These are phyloP conservation scores for Cossypha dichroa DNA, from an alignment of 2,797 vertebrate species.

Conservation along the genomic window DNA sequence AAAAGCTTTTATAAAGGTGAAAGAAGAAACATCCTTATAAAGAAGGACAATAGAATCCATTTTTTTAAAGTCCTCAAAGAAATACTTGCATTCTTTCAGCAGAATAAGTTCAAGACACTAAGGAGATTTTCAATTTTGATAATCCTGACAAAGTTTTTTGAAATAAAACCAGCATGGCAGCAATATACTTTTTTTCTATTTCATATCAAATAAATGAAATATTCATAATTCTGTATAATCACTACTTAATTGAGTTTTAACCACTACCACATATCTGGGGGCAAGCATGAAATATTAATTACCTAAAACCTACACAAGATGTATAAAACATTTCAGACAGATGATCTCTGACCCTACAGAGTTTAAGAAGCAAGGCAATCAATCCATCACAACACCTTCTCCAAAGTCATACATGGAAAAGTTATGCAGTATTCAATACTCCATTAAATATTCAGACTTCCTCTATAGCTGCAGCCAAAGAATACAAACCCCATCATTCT, in stretches of 20 bases:
- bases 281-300: slow-evolving; percentile 20
- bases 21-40: neutral
- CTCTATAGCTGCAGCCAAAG: neutral
- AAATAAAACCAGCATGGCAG: neutral
- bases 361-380: neutral
- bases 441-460: neutral
- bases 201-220: slow-evolving; percentile 18
- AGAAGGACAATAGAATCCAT: neutral
- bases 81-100: neutral
- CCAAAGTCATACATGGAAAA: neutral
- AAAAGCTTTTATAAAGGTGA: neutral
- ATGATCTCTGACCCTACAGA: neutral
- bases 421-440: neutral
- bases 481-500: neutral
- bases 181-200: neutral
- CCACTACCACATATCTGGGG: neutral
- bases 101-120: neutral
- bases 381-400: neutral
- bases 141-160: neutral
- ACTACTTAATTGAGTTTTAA: slow-evolving; percentile 23
- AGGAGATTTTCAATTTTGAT: neutral
- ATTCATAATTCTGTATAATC: slow-evolving; percentile 9
- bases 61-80: neutral
- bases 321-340: neutral
- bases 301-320: neutral